Conservation (phyloP, 1,140 invertebrate genomes). For the Papilio polytes region DNA sequence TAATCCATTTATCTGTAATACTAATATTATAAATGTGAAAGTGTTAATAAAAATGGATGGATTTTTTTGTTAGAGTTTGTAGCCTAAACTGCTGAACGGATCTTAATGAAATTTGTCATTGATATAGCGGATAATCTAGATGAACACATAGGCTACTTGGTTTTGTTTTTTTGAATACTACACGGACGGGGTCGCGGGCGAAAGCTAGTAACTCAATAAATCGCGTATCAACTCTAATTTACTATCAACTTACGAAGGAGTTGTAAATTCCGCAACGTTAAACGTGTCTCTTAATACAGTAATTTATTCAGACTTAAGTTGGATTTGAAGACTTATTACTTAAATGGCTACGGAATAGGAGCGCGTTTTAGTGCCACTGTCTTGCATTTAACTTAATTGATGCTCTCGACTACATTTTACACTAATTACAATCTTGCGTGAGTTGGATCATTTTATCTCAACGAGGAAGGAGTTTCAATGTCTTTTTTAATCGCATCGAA, state of each 20-base stretch:
- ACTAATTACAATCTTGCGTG: constrained; percentile 25
- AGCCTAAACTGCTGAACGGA: too few relatives aligned
- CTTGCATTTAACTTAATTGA: constrained; percentile 26
- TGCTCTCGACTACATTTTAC: background rate
- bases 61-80: too few relatives aligned
- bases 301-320: constrained; percentile 36
- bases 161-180: too few relatives aligned
- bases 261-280: constrained; percentile 21
- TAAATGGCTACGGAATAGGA: constrained; percentile 19
- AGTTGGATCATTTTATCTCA: background rate
- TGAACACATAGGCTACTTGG: too few relatives aligned
- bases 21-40: too few relatives aligned
- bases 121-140: too few relatives aligned
- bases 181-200: too few relatives aligned
- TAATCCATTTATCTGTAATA: too few relatives aligned
- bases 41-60: too few relatives aligned
- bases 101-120: too few relatives aligned
- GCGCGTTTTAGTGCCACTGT: constrained; percentile 9
- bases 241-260: background rate
- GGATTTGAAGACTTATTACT: constrained; percentile 35
- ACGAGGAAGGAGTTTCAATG: background rate
- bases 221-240: background rate
- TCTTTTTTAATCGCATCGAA: background rate
- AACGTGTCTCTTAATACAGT: constrained; percentile 23
- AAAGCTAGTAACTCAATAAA: background rate